These are phyloP conservation scores for Archilochus colubris DNA, from an alignment of 2,113 vertebrate species.

Conservation along the genomic window DNA sequence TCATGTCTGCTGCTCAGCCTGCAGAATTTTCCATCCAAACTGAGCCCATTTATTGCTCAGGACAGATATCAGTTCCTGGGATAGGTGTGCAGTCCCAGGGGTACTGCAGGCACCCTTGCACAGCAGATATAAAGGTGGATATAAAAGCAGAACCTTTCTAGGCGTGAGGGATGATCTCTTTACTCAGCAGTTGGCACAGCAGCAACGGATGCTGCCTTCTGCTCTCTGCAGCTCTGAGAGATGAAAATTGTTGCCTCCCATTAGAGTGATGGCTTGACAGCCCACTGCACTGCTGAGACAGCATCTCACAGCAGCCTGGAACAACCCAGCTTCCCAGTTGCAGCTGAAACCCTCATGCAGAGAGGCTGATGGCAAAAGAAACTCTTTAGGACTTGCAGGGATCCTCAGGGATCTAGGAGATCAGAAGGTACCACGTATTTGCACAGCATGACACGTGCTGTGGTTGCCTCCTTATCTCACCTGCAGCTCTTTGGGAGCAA, in stretches of 20 bases:
- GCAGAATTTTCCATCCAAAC: not conserved
- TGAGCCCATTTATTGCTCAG: not conserved
- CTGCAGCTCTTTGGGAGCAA: not conserved
- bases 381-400: not conserved
- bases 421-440: not conserved
- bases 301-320: not conserved
- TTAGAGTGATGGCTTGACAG: not conserved
- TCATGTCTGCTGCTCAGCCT: not conserved
- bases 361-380: not conserved
- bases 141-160: not conserved
- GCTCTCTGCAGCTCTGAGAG: not conserved
- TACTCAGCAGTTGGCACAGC: slow-evolving; percentile 10
- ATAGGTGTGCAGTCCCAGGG: accelerated
- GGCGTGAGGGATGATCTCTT: not conserved
- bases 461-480: not conserved
- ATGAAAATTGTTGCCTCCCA: not conserved
- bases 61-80: not conserved
- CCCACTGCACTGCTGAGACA: not conserved
- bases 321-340: not conserved
- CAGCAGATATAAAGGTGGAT: not conserved
- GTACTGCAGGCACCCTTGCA: accelerated
- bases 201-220: slow-evolving; percentile 6
- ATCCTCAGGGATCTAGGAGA: not conserved
- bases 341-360: not conserved
- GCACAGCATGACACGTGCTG: not conserved